Evolutionary conservation across 2,113 vertebrate species (phyloP), one percentile per base, ranked within the genome.

Genomic region (Tenrec ecaudatus): DNA sequence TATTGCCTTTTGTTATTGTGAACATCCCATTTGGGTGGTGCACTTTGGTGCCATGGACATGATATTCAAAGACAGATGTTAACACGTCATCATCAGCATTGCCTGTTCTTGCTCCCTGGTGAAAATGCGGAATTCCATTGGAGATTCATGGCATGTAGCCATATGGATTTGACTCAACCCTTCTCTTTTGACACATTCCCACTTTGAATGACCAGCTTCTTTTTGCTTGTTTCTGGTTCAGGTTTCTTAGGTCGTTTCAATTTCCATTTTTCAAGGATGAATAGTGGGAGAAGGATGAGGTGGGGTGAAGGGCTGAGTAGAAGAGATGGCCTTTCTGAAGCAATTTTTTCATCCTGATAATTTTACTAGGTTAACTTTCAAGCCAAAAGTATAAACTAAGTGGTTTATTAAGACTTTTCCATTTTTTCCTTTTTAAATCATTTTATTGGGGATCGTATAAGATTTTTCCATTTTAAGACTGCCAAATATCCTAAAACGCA

Each of bases 81-180:
- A 94, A 62, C 23, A 3, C 36, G 23, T 89, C 86, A 19, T 90
- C 88, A 92, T 38, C 75, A 91, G 62, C 0, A 14, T 31, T 86
- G 87, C 40, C 3, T 27, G 14, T 36, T 92, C 68, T 93, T 73
- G 22, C 29, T 95, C 0, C 91, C 40, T 79, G 62, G 16, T 43
- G 68, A 76, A 94, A 91, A 83, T 81, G 78, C 95, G 95, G 62
- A 66, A 15, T 88, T 95, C 75, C 96, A 22, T 27, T 75, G 6
- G 17, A 43, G 60, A 78, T 92, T 93, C 27, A 2, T 57, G 91
- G 25, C 31, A 33, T 17, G 6, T 14, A 16, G 71, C 86, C 84
- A n/a, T 75, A 82, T 86, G 77, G 19, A 81, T 22, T 91, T 25
- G 78, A 64, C 80, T 92, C 90, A 82, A 69, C 11, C 15, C 17